phyloP scores from a whole-genome alignment of 2,888 invertebrate genomes.

The Philopedon plagiatum region DNA sequence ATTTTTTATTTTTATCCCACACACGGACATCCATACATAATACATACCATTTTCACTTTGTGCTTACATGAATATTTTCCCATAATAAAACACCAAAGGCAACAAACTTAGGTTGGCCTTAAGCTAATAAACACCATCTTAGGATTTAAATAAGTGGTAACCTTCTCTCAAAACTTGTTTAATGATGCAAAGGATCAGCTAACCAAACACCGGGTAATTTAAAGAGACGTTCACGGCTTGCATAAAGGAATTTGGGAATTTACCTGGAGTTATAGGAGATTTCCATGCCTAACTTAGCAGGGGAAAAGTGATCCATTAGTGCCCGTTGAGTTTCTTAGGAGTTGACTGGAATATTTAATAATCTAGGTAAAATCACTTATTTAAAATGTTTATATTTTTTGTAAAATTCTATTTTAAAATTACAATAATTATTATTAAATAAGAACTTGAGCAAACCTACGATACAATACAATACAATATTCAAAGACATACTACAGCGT shows the following conservation, averaged over 20 bases:
- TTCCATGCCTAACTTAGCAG: constrained; percentile 35
- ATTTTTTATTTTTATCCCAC: no score
- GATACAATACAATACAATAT: no score
- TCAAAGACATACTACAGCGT: no score
- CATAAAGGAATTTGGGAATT: constrained; percentile 37
- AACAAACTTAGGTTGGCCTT: not conserved
- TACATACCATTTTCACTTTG: no score
- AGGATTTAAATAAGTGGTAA: constrained; percentile 5
- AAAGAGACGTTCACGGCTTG: constrained; percentile 25
- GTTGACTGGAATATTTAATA: no score
- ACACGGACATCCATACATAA: no score
- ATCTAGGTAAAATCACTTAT: no score
- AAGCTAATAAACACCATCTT: not conserved
- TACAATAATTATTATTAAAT: no score
- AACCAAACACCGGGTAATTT: constrained; percentile 32
- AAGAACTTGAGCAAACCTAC: no score
- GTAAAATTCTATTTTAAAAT: no score
- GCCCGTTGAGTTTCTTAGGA: constrained; percentile 1
- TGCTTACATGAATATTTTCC: no score
- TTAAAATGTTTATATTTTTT: no score
- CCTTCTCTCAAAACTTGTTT: not conserved
- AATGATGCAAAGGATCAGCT: constrained; percentile 21
- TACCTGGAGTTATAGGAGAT: constrained; percentile 29
- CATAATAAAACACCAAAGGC: not conserved
- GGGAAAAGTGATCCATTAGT: constrained; percentile 33